Base-by-base conservation (phyloP, 64 coral and sea anemone genomes). In the Actinia tenebrosa region DNA sequence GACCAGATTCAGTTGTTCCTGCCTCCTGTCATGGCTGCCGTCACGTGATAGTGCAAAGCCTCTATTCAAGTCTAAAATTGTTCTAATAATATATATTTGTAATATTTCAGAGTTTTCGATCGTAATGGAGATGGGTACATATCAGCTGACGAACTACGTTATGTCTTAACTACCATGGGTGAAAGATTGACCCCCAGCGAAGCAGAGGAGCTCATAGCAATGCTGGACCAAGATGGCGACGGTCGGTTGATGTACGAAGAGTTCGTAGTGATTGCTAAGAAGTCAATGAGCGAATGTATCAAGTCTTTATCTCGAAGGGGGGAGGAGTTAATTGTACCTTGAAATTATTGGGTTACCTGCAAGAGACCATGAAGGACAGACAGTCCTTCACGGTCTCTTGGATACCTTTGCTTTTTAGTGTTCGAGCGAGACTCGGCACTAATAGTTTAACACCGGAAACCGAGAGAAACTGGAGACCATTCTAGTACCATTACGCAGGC, bases 121-220 rank as follows among this genome's bases (percentile, higher is more conserved):
- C 94, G 94, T 45, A 89, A 96, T 71, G 91, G 94, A 17, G 88
- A 96, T 37, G 94, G 94, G 6, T 96, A 80, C 45, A 84, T 96
- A 53, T 96, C 94, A 43, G 85, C 88, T 19, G 85, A 96, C 0
- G 94, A 96, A 55, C 60, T 96, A 19, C 94, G 94, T 46, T 78
- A 92, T 68, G 94, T 88, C 44, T 52, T 96, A n/a, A 96, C 91
- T 2, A 87, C 58, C 1, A 71, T 93, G 22, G 94, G 94, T 30
- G 94, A 96, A n/a, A 86, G 25, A 19, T 43, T 96, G 58, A 96
- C 91, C 1, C 56, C 89, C 7, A 64, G 68, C 22, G 94, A 96
- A 52, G 94, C 91, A 3, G 94, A 96, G 11, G 94, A 96, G 71
- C 80, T 96, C 0, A 96, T 96, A 25, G 80, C 66, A 26, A 86